Evolutionary conservation across 2,888 invertebrate genomes (phyloP), one percentile per base, ranked within the genome.

Genomic region (Exocentrus adspersus): DNA sequence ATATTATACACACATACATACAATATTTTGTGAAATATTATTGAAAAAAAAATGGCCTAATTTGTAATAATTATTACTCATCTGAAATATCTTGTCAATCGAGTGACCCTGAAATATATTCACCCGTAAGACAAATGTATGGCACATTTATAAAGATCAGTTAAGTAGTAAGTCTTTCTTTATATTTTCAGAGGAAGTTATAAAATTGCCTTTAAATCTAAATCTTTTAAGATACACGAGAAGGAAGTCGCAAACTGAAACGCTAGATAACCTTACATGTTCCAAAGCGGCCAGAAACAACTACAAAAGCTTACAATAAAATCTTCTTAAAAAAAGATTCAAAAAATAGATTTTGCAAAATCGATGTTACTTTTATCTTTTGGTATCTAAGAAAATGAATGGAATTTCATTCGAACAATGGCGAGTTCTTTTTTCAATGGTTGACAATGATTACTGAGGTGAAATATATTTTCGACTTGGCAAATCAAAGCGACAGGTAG

Each of bases 401-500:
- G 73, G 73, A 66, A 70, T 64, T 66, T 65, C 50, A 42, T 21
- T 24, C 43, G 69, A 68, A 74, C 72, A 75, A 75, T 65, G 58
- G 50, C 24, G 42, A 37, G 64, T 64, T 66, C 65, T 65, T 72
- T 76, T 74, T 71, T 76, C 62, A 75, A 75, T 75, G 72, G 78
- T 75, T 78, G 80, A 80, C 79, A 79, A 79, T 79, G 79, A 79
- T 79, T 76, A 75, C 75, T 72, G 77, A 80, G 78, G 78, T 77
- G 79, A 79, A 80, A 80, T 80, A 78, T 79, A 78, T 80, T 80
- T 78, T 79, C 78, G 78, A 79, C 78, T 80, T 78, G 78, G 78
- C 79, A 80, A 80, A 80, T 80, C 79, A 78, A 75, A 78, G 72
- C 79, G 79, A 80, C 80, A 80, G 80, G 80, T 80, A 79, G 79